These are phyloP conservation scores for Muricea muricata DNA, from an alignment of 92 coral and sea anemone species.

Conservation along the genomic window DNA sequence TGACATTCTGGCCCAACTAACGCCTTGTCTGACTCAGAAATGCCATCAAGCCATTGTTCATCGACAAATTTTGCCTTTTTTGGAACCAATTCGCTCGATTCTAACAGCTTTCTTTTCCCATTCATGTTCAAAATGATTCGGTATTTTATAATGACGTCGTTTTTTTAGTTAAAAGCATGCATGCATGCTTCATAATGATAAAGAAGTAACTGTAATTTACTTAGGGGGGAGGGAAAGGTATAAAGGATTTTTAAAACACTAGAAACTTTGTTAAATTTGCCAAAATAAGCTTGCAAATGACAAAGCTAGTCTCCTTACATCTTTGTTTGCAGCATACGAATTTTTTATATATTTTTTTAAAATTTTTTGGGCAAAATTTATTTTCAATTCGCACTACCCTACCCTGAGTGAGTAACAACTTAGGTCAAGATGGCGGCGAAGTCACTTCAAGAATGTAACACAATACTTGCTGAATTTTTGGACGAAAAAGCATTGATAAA, in stretches of 20 bases:
- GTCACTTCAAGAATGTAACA: neutral
- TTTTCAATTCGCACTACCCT: neutral
- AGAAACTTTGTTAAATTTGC: neutral
- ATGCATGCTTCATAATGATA: too few relatives aligned
- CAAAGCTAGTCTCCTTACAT: too few relatives aligned
- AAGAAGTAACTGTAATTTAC: neutral
- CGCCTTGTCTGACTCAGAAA: neutral
- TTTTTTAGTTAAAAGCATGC: neutral
- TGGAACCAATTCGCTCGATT: constrained; percentile 2
- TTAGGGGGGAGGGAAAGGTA: neutral
- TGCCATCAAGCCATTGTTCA: neutral
- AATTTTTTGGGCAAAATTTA: neutral
- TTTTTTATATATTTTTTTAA: too few relatives aligned
- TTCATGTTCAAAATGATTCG: constrained; percentile 22
- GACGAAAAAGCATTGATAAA: neutral
- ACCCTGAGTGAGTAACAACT: neutral
- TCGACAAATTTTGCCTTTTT: constrained; percentile 22
- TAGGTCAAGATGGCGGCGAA: constrained; percentile 4
- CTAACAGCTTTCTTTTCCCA: constrained; percentile 11
- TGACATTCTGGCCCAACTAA: neutral
- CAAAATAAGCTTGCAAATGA: neutral
- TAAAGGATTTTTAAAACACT: neutral
- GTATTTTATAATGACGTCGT: constrained; percentile 25
- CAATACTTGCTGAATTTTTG: constrained; percentile 12
- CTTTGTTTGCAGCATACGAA: too few relatives aligned